Percentiles rank a stretch among this genome's conserved stretches.
These are phyloP conservation scores for Julus scandinavius DNA, from an alignment of 2,888 invertebrate species.

Conservation along the genomic window DNA sequence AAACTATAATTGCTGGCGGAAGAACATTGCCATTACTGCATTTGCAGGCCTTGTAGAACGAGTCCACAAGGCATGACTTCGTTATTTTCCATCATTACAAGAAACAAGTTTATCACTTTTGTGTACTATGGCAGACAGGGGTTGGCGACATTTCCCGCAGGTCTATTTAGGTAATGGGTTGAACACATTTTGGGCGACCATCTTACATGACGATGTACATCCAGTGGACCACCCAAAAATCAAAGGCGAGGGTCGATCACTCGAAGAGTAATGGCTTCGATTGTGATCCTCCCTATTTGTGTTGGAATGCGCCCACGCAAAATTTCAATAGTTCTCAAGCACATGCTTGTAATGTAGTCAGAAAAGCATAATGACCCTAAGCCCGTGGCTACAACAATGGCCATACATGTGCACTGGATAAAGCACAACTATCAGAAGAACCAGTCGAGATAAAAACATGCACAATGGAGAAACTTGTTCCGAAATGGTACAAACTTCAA, in stretches of 20 bases:
- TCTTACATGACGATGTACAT: background rate
- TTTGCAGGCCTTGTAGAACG: background rate
- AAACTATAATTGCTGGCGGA: background rate
- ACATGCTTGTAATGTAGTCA: background rate
- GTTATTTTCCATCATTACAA: background rate
- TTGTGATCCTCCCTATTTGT: conserved; percentile 34
- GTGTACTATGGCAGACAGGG: background rate
- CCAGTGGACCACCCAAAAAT: background rate
- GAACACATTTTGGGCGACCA: conserved; percentile 9
- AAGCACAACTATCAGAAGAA: conserved; percentile 2
- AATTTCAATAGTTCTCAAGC: background rate
- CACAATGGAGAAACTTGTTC: conserved; percentile 30
- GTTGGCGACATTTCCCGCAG: conserved; percentile 15
- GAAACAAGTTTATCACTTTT: conserved; percentile 12
- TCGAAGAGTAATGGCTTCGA: conserved; percentile 37
- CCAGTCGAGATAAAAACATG: background rate
- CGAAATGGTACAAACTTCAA: conserved; percentile 9
- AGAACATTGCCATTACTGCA: background rate
- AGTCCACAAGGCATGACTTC: background rate
- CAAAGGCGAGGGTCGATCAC: background rate
- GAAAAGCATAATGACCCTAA: conserved; percentile 24
- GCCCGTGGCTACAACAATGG: background rate
- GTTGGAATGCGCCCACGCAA: conserved; percentile 3
- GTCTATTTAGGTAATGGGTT: background rate
- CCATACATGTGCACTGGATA: background rate